Percentiles rank a stretch among this genome's conserved stretches.
Evolutionary conservation across 2,888 invertebrate species (phyloP).

Genomic region (Ommatoiulus sabulosus): DNA sequence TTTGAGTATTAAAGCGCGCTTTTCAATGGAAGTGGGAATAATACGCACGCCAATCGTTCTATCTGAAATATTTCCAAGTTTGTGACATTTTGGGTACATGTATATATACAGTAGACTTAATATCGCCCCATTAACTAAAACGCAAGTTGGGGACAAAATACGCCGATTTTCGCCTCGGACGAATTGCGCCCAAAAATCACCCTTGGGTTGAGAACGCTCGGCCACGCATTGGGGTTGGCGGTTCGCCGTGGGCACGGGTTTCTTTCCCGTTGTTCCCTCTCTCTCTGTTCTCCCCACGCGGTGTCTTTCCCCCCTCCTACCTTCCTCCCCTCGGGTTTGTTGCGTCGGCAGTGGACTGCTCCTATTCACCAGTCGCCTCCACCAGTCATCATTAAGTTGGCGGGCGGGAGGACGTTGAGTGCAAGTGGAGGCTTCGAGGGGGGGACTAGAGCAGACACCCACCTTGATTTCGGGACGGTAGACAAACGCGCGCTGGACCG

Average conservation of each 20-base stretch:
- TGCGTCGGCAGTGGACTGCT: not conserved
- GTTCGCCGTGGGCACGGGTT: slow-evolving; percentile 10
- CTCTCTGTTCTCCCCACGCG: not conserved
- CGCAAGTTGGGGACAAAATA: too few species aligned
- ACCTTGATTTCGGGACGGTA: slow-evolving; percentile 39
- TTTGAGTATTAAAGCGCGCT: too few species aligned
- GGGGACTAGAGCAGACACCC: not conserved
- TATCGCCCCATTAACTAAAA: too few species aligned
- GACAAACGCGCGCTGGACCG: not conserved
- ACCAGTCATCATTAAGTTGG: slow-evolving; percentile 47
- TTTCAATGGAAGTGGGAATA: too few species aligned
- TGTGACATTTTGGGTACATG: too few species aligned
- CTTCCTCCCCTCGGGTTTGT: not conserved
- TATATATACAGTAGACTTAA: too few species aligned
- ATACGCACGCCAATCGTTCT: too few species aligned
- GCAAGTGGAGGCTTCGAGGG: not conserved
- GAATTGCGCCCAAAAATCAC: too few species aligned
- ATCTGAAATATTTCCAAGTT: too few species aligned
- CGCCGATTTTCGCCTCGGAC: too few species aligned
- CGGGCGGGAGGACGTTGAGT: slow-evolving; percentile 33
- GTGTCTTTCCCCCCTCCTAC: not conserved
- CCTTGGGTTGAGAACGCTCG: not conserved
- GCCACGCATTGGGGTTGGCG: not conserved
- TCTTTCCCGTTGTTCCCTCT: not conserved
- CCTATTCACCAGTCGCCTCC: slow-evolving; percentile 30